A percentile compares a stretch with the other conserved stretches of the same genome.
Conservation (phyloP, 2,113 vertebrate genomes). For the Poeciliopsis retropinna region DNA sequence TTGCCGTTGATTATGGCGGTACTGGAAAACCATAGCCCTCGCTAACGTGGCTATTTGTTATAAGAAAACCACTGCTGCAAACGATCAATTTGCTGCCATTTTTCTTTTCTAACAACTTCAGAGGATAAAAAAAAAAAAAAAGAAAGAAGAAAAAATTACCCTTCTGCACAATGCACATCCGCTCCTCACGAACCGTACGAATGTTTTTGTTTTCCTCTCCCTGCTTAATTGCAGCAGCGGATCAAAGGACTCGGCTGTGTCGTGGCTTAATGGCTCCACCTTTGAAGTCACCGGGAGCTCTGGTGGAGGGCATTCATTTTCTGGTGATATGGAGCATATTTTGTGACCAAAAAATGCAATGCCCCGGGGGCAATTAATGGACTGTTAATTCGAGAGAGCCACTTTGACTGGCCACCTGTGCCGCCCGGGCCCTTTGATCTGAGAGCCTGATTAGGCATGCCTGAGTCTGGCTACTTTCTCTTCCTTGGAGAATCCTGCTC, state of each 20-base stretch:
- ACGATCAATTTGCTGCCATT: conserved; percentile 58
- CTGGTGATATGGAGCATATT: conserved; percentile 77
- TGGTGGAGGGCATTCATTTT: conserved; percentile 74
- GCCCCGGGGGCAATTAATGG: conserved; percentile 75
- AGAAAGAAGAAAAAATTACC: conserved; percentile 15
- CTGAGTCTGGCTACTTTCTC: conserved; percentile 69
- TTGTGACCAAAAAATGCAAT: conserved; percentile 62
- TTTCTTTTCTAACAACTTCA: conserved; percentile 62
- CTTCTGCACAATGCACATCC: conserved; percentile 52
- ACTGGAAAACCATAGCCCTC: too few relatives aligned
- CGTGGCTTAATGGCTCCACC: conserved; percentile 58
- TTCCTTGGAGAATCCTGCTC: conserved; percentile 65
- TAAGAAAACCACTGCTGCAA: conserved; percentile 27
- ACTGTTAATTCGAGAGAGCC: conserved; percentile 73
- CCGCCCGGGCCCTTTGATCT: conserved; percentile 73
- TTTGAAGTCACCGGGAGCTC: conserved; percentile 74
- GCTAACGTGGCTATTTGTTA: too few relatives aligned
- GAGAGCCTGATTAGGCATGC: conserved; percentile 72
- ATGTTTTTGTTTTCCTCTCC: conserved; percentile 75
- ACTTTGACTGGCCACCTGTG: conserved; percentile 76
- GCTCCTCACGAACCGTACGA: conserved; percentile 60
- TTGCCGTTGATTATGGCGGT: too few relatives aligned
- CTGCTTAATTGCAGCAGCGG: conserved; percentile 73
- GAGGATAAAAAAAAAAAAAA: conserved; percentile 25
- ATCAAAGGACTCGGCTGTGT: conserved; percentile 72